phyloP scores from a whole-genome alignment of 1,140 invertebrate species.

The Tribolium castaneum region DNA sequence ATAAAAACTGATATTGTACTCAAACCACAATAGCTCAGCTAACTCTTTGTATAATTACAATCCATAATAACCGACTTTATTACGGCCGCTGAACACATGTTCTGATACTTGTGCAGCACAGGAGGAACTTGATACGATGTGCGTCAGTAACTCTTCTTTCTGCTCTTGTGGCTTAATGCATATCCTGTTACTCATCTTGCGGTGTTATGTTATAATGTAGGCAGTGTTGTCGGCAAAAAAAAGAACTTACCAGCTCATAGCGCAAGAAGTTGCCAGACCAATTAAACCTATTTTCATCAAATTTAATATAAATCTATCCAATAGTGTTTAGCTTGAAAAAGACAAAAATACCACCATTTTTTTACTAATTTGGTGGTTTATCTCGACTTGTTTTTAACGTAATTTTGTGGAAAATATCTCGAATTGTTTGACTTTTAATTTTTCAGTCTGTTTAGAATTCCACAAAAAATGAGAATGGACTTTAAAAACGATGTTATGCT shows the following conservation, averaged over 20 bases:
- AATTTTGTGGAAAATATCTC: no score
- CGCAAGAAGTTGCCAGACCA: no score
- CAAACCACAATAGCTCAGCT: neutral
- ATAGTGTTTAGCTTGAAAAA: no score
- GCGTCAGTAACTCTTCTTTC: neutral
- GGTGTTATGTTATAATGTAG: neutral
- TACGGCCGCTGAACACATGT: neutral
- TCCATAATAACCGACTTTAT: neutral
- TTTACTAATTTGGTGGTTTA: no score
- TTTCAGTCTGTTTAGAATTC: no score
- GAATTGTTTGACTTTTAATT: no score
- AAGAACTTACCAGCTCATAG: neutral
- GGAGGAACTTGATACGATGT: constrained; percentile 7
- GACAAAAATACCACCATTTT: no score
- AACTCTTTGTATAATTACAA: neutral
- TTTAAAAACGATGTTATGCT: no score
- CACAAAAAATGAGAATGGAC: no score
- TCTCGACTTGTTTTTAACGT: no score
- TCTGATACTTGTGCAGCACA: neutral
- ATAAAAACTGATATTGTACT: neutral
- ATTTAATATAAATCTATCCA: no score
- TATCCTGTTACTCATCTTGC: constrained; percentile 28
- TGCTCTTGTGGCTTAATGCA: neutral
- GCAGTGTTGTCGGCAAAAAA: neutral
- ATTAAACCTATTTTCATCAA: no score